These are phyloP conservation scores for Isaurus tuberculatus DNA, from an alignment of 92 coral and sea anemone genomes.

Conservation along the genomic window DNA sequence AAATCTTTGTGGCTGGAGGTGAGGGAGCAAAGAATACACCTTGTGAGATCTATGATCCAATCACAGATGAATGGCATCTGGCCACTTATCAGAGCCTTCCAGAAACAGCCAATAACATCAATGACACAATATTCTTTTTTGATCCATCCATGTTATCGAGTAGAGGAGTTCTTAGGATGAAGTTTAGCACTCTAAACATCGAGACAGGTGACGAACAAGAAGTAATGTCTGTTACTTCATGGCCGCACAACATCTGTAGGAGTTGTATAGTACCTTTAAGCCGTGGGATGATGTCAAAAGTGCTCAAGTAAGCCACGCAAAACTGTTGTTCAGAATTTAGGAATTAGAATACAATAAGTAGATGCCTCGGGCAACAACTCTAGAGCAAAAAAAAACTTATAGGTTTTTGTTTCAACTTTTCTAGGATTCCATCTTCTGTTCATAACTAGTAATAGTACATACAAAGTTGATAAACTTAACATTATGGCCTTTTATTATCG, in stretches of 20 bases:
- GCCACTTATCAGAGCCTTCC: slow-evolving; percentile 49
- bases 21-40: slow-evolving; percentile 63
- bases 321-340: too few species aligned
- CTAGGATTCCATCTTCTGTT: too few species aligned
- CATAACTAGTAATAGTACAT: too few species aligned
- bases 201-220: slow-evolving; percentile 44
- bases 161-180: slow-evolving; percentile 41
- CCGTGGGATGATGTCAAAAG: slow-evolving; percentile 64
- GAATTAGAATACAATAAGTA: too few species aligned
- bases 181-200: slow-evolving; percentile 40
- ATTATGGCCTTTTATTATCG: too few species aligned
- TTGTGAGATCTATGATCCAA: slow-evolving; percentile 68
- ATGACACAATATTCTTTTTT: slow-evolving; percentile 46
- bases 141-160: slow-evolving; percentile 44
- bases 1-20: slow-evolving; percentile 70
- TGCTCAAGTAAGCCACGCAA: slow-evolving; percentile 58
- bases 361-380: too few species aligned
- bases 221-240: slow-evolving; percentile 47
- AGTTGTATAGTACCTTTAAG: slow-evolving; percentile 68
- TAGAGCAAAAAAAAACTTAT: too few species aligned
- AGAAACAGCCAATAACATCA: slow-evolving; percentile 42
- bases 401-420: too few species aligned
- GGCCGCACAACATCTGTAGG: slow-evolving; percentile 69
- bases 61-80: slow-evolving; percentile 66
- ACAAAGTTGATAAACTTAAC: too few species aligned